Base-by-base conservation (phyloP, 2,888 invertebrate genomes). In the Nephrotoma appendiculata region DNA sequence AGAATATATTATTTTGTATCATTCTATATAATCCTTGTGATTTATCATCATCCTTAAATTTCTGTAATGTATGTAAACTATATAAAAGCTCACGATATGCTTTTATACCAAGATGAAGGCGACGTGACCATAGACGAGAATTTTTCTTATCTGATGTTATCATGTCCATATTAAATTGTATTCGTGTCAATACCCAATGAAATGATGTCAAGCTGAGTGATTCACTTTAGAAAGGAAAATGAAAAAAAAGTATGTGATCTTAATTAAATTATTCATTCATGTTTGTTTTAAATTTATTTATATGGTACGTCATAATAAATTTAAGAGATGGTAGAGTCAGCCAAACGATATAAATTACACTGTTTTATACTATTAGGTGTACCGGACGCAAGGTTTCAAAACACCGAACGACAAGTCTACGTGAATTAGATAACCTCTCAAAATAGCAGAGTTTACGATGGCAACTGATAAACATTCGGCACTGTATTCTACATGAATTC, bases 131-230 rank as follows among this genome's bases (percentile, higher is more conserved):
- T 48, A 94, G 92, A 5, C 93, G 92, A 88, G 95, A 94, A 90
- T 96, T 96, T 90, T 96, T 96, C 92, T 98, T 98, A 90, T 99
- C 98, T 85, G 94, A 93, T 88, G 93, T 92, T 90, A 98, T 95
- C 95, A 96, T 95, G 90, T 98, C 97, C 93, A 98, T 94, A 92
- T 98, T 96, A 89, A 97, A 96, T 91, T 99, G 98, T 87, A 91
- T 91, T 88, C 92, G 90, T 88, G 90, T 91, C 87, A 91, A 89
- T 7, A 98, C 96, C 92, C 97, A 97, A 92, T 99, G 98, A 92
- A 99, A 99, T 89, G 96, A 95, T 88, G 96, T 95, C 5, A 97
- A 95, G 19, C 97, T 96, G 94, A 99, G 94, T 1, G 99, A 98
- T 92, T 99, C 98, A 91, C 98, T 98, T 88, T 57, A 89, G 89